A percentile compares a stretch with the other conserved stretches of the same genome.
Conservation (phyloP, 2,888 invertebrate genomes). For the Idaea dimidiata region DNA sequence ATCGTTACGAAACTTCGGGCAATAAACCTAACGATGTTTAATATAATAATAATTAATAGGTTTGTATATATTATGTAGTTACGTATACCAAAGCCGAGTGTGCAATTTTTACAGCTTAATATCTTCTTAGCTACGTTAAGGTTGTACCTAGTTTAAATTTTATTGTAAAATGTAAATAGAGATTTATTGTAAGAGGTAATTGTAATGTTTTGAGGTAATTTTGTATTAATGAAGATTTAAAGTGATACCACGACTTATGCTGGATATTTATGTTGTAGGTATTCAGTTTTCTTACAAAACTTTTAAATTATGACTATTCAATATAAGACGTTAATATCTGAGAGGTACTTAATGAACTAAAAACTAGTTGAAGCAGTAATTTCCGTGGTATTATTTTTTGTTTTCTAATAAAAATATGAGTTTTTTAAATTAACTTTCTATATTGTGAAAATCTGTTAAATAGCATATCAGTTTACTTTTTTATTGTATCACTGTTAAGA, state of each 20-base stretch:
- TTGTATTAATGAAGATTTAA: conserved; percentile 6
- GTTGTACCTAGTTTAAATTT: conserved; percentile 52
- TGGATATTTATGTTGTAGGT: neutral
- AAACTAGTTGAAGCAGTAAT: neutral
- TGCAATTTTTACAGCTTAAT: conserved; percentile 79
- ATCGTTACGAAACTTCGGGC: conserved; percentile 63
- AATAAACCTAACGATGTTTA: conserved; percentile 68
- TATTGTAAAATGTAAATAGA: conserved; percentile 39
- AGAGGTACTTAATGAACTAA: neutral
- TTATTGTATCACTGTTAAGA: neutral
- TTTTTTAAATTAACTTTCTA: neutral
- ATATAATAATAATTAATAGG: conserved; percentile 32
- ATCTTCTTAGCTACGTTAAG: conserved; percentile 63
- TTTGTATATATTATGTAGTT: conserved; percentile 75
- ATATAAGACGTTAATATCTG: no score
- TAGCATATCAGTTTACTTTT: neutral
- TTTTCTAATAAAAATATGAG: neutral
- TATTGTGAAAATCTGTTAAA: neutral
- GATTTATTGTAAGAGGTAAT: conserved; percentile 16
- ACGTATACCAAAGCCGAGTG: conserved; percentile 80
- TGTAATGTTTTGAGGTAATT: conserved; percentile 31
- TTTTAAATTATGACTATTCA: no score
- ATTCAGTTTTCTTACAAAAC: no score
- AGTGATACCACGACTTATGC: neutral
- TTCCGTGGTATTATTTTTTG: neutral